Evolutionary conservation across 2,113 vertebrate species (phyloP).

Genomic region (Ammodytes marinus): DNA sequence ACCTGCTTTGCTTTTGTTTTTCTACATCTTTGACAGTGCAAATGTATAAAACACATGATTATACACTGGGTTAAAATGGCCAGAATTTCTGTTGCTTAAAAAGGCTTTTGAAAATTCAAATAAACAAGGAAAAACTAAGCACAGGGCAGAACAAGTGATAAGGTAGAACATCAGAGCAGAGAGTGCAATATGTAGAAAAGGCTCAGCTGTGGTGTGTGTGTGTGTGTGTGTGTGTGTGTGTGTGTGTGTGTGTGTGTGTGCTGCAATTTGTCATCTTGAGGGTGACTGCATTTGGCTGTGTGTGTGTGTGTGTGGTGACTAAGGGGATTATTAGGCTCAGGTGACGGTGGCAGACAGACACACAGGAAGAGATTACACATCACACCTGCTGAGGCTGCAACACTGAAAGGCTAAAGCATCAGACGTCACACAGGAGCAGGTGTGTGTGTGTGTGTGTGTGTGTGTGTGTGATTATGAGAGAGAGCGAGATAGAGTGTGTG

Average conservation of each 20-base stretch:
- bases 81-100: too few species aligned
- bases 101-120: too few species aligned
- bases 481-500: too few species aligned
- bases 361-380: constrained; percentile 59
- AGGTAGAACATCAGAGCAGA: too few species aligned
- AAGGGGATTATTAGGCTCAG: constrained; percentile 51
- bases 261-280: neutral
- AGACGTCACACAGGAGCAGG: constrained; percentile 38
- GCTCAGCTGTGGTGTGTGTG: neutral
- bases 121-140: too few species aligned
- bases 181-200: neutral
- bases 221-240: neutral
- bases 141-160: too few species aligned
- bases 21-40: neutral
- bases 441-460: too few species aligned
- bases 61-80: too few species aligned
- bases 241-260: neutral
- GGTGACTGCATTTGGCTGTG: neutral
- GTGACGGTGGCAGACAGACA: constrained; percentile 55
- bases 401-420: constrained; percentile 27
- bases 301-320: constrained; percentile 21
- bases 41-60: too few species aligned
- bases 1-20: neutral
- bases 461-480: too few species aligned
- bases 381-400: constrained; percentile 50